phyloP scores from a whole-genome alignment of 2,888 invertebrate genomes.

The Amaurobius ferox region DNA sequence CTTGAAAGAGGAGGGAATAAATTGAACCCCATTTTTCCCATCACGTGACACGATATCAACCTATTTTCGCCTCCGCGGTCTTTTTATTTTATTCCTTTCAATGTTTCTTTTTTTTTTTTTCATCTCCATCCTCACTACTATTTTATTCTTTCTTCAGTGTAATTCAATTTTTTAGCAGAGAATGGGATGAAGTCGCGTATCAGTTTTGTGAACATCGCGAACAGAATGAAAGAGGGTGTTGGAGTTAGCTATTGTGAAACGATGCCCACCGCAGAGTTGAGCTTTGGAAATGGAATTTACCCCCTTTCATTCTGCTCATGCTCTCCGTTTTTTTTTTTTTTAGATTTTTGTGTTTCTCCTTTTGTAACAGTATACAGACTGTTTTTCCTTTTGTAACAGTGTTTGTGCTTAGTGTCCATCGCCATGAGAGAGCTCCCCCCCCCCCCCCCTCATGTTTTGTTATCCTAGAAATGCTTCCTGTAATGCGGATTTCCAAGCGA shows the following conservation, averaged over 20 bases:
- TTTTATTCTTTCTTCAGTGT: conserved; percentile 49
- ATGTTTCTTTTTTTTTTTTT: conserved; percentile 7
- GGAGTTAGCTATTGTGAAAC: conserved; percentile 56
- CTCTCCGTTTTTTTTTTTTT: conserved; percentile 36
- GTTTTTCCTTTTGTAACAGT: conserved; percentile 43
- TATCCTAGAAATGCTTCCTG: conserved; percentile 24
- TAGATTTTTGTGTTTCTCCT: neutral
- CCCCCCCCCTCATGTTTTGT: conserved; percentile 38
- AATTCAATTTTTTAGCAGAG: conserved; percentile 64
- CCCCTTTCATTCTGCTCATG: conserved; percentile 54
- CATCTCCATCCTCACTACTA: conserved; percentile 6
- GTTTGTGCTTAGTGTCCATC: conserved; percentile 55
- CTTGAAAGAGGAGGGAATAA: conserved; percentile 26
- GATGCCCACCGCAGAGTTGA: conserved; percentile 49
- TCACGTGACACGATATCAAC: conserved; percentile 67
- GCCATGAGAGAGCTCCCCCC: conserved; percentile 7
- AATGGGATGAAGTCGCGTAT: conserved; percentile 41
- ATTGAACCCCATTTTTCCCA: conserved; percentile 25
- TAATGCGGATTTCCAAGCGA: conserved; percentile 38
- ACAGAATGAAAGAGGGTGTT: conserved; percentile 55
- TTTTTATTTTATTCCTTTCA: conserved; percentile 41
- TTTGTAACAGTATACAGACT: too few species aligned
- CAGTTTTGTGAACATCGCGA: conserved; percentile 28
- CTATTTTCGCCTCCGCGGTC: conserved; percentile 50
- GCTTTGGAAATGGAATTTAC: conserved; percentile 61